Evolutionary conservation across 2,888 invertebrate species (phyloP).

Genomic region (Xiphydria camelus): DNA sequence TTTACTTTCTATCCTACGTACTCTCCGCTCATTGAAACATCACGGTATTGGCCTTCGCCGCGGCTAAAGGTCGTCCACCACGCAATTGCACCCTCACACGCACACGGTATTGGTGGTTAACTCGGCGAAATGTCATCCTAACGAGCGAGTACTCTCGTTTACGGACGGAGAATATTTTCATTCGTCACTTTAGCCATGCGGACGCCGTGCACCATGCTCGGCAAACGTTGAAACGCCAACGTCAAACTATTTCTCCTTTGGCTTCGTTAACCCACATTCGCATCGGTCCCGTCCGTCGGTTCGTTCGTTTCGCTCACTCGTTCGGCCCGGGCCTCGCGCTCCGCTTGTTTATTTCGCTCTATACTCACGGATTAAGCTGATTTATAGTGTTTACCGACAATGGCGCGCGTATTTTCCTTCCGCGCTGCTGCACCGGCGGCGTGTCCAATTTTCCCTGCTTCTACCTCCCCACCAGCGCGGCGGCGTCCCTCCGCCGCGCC

Average conservation of each 20-base stretch:
- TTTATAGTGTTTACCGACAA: constrained; percentile 33
- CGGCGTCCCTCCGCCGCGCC: neutral
- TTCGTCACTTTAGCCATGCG: constrained; percentile 35
- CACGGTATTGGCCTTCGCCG: too few species aligned
- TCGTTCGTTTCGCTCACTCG: too few species aligned
- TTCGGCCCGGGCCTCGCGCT: constrained; percentile 8
- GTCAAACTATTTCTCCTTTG: constrained; percentile 38
- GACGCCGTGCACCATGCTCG: too few species aligned
- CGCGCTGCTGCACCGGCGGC: neutral
- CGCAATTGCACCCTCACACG: too few species aligned
- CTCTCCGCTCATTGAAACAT: too few species aligned
- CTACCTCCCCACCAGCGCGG: neutral
- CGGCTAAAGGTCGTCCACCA: too few species aligned
- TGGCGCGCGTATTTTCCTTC: constrained; percentile 17
- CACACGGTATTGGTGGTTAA: too few species aligned
- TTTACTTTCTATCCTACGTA: too few species aligned
- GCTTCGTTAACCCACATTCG: constrained; percentile 48
- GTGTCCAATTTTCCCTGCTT: neutral
- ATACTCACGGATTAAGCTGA: constrained; percentile 33
- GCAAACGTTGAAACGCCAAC: constrained; percentile 44
- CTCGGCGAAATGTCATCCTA: too few species aligned
- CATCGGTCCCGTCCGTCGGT: constrained; percentile 11
- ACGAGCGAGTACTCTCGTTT: too few species aligned
- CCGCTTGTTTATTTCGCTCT: constrained; percentile 20
- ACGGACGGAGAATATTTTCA: constrained; percentile 40